Evolutionary conservation across 2,888 invertebrate genomes (phyloP), one percentile per base, ranked within the genome.

Genomic region (Leucophenga maculata): DNA sequence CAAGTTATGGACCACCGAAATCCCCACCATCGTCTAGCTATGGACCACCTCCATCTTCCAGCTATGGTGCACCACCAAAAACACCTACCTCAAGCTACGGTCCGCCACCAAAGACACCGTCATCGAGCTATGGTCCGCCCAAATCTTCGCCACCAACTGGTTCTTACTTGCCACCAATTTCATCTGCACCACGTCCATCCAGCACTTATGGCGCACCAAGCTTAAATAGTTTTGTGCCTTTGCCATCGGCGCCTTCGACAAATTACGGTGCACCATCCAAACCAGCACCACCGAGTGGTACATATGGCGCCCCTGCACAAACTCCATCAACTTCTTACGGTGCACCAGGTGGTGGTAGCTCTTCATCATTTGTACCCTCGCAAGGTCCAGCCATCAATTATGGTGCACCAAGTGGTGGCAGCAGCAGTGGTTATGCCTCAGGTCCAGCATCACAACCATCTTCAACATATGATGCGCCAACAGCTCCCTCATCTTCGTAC

Each of bases 1-100:
- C 90, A 1, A 91, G 90, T 80, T 91, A 91, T 71, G 91, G 91
- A 1, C 90, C 90, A 0, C 91, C 91, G 1, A 73, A 79, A 0
- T 11, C 62, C 1, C 13, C 85, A 39, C 74, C 78, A 8, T 76
- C 78, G 0, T 68, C 74, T 2, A 72, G 78, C 48, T 87, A 86
- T 44, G 86, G 87, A 39, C 85, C 88, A 74, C 71, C 83, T 20
- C 83, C 83, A 26, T 72, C 82, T 2, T 83, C 80, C 3, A 84
- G 82, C 55, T 92, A 91, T 73, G 91, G 91, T 2, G 72, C 88
- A 74, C 71, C 88, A 79, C 72, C 87, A 74, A 79, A 68, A 39
- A 83, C 83, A 22, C 83, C 83, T 26, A 72, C 82, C 1, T 83
- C 80, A 4, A 84, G 82, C 54, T 92, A 91, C 73, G 91, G 91